A percentile compares a stretch with the other conserved stretches of the same genome.
phyloP scores from a whole-genome alignment of 2,797 vertebrate genomes.

The Hoplostethus mediterraneus region DNA sequence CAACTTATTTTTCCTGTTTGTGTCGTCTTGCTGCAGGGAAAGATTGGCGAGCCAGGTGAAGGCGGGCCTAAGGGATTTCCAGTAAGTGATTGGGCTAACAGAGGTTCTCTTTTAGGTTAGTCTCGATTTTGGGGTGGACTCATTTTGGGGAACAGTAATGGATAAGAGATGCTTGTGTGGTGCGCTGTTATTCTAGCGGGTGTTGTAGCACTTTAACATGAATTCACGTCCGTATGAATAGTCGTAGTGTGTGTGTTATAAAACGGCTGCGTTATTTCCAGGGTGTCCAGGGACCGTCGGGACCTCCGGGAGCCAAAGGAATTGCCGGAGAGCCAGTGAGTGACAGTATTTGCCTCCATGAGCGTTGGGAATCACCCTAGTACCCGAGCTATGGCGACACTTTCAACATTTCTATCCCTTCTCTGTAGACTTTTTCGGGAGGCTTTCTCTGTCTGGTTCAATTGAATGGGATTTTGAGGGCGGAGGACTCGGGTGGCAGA shows the following conservation, averaged over 20 bases:
- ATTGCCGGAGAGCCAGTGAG: slow-evolving; percentile 90
- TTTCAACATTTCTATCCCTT: background rate
- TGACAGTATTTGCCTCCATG: slow-evolving; percentile 30
- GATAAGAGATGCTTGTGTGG: slow-evolving; percentile 25
- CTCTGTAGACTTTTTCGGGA: background rate
- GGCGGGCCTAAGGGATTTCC: slow-evolving; percentile 79
- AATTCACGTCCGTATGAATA: slow-evolving; percentile 26
- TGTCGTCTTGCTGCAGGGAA: slow-evolving; percentile 72
- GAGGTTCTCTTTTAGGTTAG: slow-evolving; percentile 53
- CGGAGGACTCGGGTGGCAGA: background rate
- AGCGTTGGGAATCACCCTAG: background rate
- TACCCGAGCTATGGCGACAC: background rate
- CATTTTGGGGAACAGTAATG: slow-evolving; percentile 35
- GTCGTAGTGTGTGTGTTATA: slow-evolving; percentile 12
- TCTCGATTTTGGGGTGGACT: slow-evolving; percentile 38
- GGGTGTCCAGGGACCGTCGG: slow-evolving; percentile 92
- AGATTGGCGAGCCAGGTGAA: slow-evolving; percentile 80
- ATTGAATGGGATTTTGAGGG: background rate
- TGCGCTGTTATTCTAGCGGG: slow-evolving; percentile 18
- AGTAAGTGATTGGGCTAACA: slow-evolving; percentile 76
- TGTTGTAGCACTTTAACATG: slow-evolving; percentile 14
- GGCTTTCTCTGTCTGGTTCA: background rate
- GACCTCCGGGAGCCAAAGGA: slow-evolving; percentile 92
- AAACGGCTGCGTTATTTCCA: slow-evolving; percentile 68
- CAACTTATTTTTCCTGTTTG: slow-evolving; percentile 5